Percentiles rank a stretch among this genome's conserved stretches.
These are phyloP conservation scores for Drosophila kanapiae DNA, from an alignment of 1,140 invertebrate species.

Conservation along the genomic window DNA sequence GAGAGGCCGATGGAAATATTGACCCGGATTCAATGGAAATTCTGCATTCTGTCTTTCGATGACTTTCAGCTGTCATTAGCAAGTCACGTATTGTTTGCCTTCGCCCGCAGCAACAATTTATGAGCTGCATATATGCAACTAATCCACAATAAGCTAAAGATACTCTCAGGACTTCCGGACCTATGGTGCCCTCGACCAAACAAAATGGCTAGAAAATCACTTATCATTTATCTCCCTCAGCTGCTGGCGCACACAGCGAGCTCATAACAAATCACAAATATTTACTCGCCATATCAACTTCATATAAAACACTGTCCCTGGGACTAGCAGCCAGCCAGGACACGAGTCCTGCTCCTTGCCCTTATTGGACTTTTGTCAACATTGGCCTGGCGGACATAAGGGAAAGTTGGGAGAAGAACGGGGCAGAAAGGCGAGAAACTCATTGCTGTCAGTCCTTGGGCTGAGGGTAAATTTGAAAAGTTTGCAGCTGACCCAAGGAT, in stretches of 20 bases:
- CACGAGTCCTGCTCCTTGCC: constrained; percentile 49
- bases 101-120: constrained; percentile 37
- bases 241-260: constrained; percentile 41
- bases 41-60: constrained; percentile 15
- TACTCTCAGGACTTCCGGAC: not conserved
- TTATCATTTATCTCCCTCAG: constrained; percentile 78
- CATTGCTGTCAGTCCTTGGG: constrained; percentile 72
- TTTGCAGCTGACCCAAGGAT: constrained; percentile 60
- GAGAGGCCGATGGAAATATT: constrained; percentile 10
- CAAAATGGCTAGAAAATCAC: constrained; percentile 74
- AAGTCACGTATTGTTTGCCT: constrained; percentile 45
- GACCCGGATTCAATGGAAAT: constrained; percentile 9
- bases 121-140: constrained; percentile 35
- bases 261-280: constrained; percentile 84
- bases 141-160: constrained; percentile 46
- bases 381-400: constrained; percentile 42
- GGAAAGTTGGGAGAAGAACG: constrained; percentile 31
- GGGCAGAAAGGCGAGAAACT: constrained; percentile 68
- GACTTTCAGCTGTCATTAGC: constrained; percentile 47
- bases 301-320: constrained; percentile 69
- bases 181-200: constrained; percentile 11
- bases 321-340: constrained; percentile 32
- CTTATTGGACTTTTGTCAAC: constrained; percentile 81
- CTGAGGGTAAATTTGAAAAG: constrained; percentile 73
- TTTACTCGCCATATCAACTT: constrained; percentile 82